Conservation (phyloP, 2,797 vertebrate species). For the Cuniculus paca region DNA sequence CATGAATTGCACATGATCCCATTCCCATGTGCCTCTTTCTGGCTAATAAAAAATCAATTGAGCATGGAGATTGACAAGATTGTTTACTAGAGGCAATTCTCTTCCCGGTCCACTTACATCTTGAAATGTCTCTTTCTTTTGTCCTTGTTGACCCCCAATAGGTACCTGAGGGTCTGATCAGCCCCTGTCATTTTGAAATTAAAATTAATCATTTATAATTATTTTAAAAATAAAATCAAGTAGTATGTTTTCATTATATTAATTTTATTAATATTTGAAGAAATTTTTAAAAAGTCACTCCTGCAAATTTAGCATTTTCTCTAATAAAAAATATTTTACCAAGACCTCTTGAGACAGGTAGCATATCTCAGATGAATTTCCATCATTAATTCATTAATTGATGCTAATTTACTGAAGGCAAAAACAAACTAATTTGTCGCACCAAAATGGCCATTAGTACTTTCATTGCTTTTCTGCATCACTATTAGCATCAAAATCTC, state of each 20-base stretch:
- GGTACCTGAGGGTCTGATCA: too few relatives aligned
- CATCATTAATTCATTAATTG: conserved; percentile 38
- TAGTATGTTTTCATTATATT: not conserved
- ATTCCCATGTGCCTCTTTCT: too few relatives aligned
- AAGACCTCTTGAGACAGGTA: not conserved
- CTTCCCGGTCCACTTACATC: too few relatives aligned
- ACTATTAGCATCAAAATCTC: not conserved
- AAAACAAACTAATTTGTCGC: not conserved
- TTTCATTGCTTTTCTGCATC: not conserved
- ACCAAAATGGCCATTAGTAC: not conserved
- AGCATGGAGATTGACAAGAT: too few relatives aligned
- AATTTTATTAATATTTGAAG: not conserved
- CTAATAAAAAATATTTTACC: conserved; percentile 20
- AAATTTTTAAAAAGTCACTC: not conserved
- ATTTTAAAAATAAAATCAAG: not conserved
- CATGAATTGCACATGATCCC: too few relatives aligned
- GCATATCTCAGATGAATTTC: not conserved
- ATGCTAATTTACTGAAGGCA: not conserved
- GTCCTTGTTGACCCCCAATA: too few relatives aligned
- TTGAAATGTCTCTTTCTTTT: too few relatives aligned
- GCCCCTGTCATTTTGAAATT: not conserved
- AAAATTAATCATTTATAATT: not conserved
- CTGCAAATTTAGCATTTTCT: not conserved
- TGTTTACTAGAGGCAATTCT: too few relatives aligned
- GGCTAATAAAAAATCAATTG: too few relatives aligned